Evolutionary conservation across 2,797 vertebrate species (phyloP).

Genomic region (Gambusia yucatana): DNA sequence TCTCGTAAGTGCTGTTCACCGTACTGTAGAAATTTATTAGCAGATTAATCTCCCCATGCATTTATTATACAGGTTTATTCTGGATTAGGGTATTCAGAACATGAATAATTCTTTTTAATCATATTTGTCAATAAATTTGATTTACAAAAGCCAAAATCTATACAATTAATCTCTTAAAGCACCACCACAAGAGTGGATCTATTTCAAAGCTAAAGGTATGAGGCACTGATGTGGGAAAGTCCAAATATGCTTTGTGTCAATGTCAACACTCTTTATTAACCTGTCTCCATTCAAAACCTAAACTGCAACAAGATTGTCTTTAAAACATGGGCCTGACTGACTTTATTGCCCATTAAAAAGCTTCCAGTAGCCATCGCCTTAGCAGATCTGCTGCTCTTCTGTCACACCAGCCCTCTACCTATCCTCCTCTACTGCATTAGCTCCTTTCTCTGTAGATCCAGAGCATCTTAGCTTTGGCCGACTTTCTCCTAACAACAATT

Average conservation of each 20-base stretch:
- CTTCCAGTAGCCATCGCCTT: not conserved
- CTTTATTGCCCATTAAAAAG: not conserved
- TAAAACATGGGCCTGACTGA: not conserved
- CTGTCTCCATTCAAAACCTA: not conserved
- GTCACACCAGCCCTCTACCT: not conserved
- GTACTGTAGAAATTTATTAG: not conserved
- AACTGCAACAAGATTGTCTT: not conserved
- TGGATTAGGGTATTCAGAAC: not conserved
- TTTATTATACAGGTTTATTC: not conserved
- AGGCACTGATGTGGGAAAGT: not conserved
- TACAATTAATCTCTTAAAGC: not conserved
- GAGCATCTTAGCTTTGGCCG: not conserved
- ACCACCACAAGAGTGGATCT: not conserved
- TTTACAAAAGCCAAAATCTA: not conserved
- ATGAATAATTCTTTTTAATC: not conserved
- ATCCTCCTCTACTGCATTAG: not conserved
- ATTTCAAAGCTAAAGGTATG: not conserved
- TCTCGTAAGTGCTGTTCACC: not conserved
- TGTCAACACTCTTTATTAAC: not conserved
- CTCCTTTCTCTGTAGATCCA: not conserved
- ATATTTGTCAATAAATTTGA: not conserved
- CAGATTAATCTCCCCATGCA: not conserved
- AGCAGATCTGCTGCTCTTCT: not conserved
- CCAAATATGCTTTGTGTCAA: not conserved
- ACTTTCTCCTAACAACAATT: not conserved